Base-by-base conservation (phyloP, 1,140 invertebrate species). In the Polypedilum pembai region DNA sequence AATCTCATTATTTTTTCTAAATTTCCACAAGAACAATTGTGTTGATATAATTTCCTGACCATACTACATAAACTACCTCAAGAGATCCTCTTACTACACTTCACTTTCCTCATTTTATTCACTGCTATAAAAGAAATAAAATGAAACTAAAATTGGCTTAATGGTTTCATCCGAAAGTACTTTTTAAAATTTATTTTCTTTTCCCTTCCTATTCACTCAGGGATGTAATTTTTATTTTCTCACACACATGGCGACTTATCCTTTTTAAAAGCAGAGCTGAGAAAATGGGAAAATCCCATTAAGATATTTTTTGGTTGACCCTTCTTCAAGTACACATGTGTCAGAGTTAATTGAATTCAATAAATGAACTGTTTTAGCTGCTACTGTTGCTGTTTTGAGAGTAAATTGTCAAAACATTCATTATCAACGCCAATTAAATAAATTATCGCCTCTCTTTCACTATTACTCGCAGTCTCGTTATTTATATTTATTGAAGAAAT, bases 181-280 rank as follows among this genome's bases (percentile, higher is more conserved):
- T 56, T 56, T 56, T n/a, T 15, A 56, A 56, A 56, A 56, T 56
- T 56, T 56, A 56, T 56, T 33, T 12, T 56, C 45, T 15, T 56
- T 56, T 56, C n/a, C n/a, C 5, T 33, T 33, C 24, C 24, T 33
- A 3, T 33, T 5, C 24, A 33, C 5, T 33, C 5, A 5, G 24
- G 24, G 24, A 33, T 33, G 24, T 33, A 33, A 5, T 33, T 33
- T 33, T 33, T 33, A 56, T 56, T 56, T 56, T 56, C 24, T 56
- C 45, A 56, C 45, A 56, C 45, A 56, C 45, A 56, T 56, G 45
- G 45, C 45, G 45, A 56, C 45, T 56, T 56, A 56, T 56, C 45
- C 45, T 56, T n/a, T 56, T n/a, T 56, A 33, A 33, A 33, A 3
- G 24, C 1, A n/a, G 12, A 56, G 1, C 45, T 56, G n/a, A 56